Conservation (phyloP, 2,888 invertebrate genomes). For the Abscondita cerata region DNA sequence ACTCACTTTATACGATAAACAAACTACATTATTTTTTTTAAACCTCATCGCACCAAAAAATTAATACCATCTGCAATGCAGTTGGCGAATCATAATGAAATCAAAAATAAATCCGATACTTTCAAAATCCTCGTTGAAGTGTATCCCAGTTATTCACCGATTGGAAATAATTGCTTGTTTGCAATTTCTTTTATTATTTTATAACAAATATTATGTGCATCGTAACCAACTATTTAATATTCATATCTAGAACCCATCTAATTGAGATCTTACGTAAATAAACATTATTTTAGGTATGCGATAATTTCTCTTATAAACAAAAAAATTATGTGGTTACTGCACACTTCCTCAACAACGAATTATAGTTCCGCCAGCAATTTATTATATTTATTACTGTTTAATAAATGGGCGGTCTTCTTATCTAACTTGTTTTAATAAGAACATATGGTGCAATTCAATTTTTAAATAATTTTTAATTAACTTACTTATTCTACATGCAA, state of each 20-base stretch:
- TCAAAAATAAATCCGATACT: conserved; percentile 15
- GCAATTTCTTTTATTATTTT: conserved; percentile 19
- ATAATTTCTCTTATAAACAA: too few species aligned
- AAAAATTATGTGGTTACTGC: too few species aligned
- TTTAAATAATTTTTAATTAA: too few species aligned
- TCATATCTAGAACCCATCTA: background rate
- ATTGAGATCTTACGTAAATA: conserved; percentile 3
- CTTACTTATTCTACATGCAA: too few species aligned
- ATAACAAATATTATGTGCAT: conserved; percentile 18
- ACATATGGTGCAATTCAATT: too few species aligned
- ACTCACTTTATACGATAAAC: conserved; percentile 54
- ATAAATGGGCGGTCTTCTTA: too few species aligned
- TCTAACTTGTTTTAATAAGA: too few species aligned
- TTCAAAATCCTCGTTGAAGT: conserved; percentile 40
- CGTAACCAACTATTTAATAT: conserved; percentile 10
- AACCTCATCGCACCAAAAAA: conserved; percentile 43
- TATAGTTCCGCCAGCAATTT: too few species aligned
- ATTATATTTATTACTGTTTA: too few species aligned
- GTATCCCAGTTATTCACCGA: conserved; percentile 52
- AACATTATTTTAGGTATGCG: too few species aligned
- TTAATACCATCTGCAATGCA: conserved; percentile 17
- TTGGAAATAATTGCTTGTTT: conserved; percentile 48
- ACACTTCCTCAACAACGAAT: too few species aligned
- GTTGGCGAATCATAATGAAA: conserved; percentile 9
- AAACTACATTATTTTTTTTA: conserved; percentile 49